A percentile compares a stretch with the other conserved stretches of the same genome.
Evolutionary conservation across 2,888 invertebrate species (phyloP).

Genomic region (Pelosia muscerda): DNA sequence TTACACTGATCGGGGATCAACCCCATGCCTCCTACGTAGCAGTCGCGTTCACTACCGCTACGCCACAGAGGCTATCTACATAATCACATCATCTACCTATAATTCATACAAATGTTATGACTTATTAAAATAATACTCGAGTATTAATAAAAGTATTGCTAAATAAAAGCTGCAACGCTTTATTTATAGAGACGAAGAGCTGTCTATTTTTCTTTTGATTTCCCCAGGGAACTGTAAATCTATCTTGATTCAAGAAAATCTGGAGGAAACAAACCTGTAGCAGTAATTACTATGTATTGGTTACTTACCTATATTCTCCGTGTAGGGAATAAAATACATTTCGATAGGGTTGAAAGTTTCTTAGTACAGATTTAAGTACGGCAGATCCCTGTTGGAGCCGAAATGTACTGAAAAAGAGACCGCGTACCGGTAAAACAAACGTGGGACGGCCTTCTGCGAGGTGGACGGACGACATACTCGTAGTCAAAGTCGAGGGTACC

Average conservation of each 20-base stretch:
- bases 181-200: slow-evolving; percentile 15
- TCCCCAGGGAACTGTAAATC: slow-evolving; percentile 39
- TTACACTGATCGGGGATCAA: too few relatives aligned
- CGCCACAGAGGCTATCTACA: too few relatives aligned
- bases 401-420: too few relatives aligned
- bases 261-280: slow-evolving; percentile 43
- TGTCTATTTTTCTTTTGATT: slow-evolving; percentile 41
- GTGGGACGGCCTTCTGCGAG: too few relatives aligned
- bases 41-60: too few relatives aligned
- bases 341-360: neutral
- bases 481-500: too few relatives aligned
- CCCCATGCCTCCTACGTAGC: too few relatives aligned
- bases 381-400: too few relatives aligned
- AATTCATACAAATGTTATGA: neutral
- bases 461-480: too few relatives aligned
- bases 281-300: slow-evolving; percentile 18
- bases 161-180: slow-evolving; percentile 12
- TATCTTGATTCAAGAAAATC: slow-evolving; percentile 30
- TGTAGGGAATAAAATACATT: neutral
- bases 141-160: slow-evolving; percentile 30
- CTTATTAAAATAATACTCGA: neutral
- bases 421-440: too few relatives aligned
- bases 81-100: neutral
- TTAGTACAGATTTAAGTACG: too few relatives aligned
- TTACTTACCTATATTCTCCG: neutral